Percentiles rank a stretch among this genome's conserved stretches.
These are phyloP conservation scores for Fabriciana adippe DNA, from an alignment of 2,888 invertebrate species.

Conservation along the genomic window DNA sequence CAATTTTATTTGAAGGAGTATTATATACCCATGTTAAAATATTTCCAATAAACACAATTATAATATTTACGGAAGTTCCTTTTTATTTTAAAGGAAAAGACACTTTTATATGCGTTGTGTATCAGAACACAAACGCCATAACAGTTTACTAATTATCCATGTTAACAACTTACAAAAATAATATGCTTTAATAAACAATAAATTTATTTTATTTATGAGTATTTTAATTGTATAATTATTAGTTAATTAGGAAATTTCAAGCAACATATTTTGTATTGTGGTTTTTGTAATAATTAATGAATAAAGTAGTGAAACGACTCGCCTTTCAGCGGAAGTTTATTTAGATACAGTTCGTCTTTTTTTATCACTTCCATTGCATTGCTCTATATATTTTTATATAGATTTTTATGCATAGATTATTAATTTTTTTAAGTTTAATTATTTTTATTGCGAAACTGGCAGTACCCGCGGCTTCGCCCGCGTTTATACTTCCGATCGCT, in stretches of 20 bases:
- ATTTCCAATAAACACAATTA: slow-evolving; percentile 36
- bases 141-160: slow-evolving; percentile 65
- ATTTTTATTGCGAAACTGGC: too few species aligned
- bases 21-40: slow-evolving; percentile 40
- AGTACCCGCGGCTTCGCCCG: too few species aligned
- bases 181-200: neutral
- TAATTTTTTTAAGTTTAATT: neutral
- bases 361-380: slow-evolving; percentile 30
- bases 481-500: too few species aligned
- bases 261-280: neutral
- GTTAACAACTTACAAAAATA: slow-evolving; percentile 36
- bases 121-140: slow-evolving; percentile 77
- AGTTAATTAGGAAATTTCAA: neutral
- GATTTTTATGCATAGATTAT: slow-evolving; percentile 13
- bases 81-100: slow-evolving; percentile 48
- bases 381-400: slow-evolving; percentile 25
- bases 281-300: neutral
- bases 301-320: slow-evolving; percentile 47
- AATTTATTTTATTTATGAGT: neutral
- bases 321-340: slow-evolving; percentile 50
- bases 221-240: neutral
- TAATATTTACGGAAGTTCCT: slow-evolving; percentile 44
- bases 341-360: slow-evolving; percentile 39
- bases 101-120: slow-evolving; percentile 73
- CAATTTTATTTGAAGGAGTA: slow-evolving; percentile 30